phyloP scores from a whole-genome alignment of 2,113 vertebrate species.

The Columba livia region DNA sequence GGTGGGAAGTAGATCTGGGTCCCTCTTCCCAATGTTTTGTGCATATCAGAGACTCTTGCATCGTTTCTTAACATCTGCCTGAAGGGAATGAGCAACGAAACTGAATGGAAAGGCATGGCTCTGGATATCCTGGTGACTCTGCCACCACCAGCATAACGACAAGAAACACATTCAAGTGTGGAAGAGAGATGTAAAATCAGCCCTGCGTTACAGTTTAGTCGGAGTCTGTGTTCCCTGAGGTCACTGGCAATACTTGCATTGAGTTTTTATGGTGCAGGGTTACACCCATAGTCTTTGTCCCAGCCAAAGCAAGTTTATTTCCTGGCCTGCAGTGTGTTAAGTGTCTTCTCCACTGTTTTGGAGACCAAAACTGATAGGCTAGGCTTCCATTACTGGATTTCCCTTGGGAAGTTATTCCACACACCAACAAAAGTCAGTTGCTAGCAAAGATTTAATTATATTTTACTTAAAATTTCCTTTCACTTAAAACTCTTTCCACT shows the following conservation, averaged over 20 bases:
- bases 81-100: not conserved
- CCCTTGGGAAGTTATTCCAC: not conserved
- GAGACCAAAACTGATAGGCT: not conserved
- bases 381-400: not conserved
- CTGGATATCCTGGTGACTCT: not conserved
- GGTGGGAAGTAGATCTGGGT: not conserved
- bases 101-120: not conserved
- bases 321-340: not conserved
- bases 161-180: not conserved
- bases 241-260: not conserved
- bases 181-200: not conserved
- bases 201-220: not conserved
- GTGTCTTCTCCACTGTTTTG: not conserved
- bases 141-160: not conserved
- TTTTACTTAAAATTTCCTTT: not conserved
- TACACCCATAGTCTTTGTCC: not conserved
- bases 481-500: not conserved
- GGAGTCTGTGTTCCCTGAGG: not conserved
- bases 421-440: not conserved
- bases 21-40: not conserved
- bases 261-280: not conserved
- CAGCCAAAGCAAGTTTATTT: constrained; percentile 1
- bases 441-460: constrained; percentile 16
- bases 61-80: not conserved
- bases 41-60: not conserved